Evolutionary conservation across 1,140 invertebrate genomes (phyloP).

Genomic region (Pinna nobilis): DNA sequence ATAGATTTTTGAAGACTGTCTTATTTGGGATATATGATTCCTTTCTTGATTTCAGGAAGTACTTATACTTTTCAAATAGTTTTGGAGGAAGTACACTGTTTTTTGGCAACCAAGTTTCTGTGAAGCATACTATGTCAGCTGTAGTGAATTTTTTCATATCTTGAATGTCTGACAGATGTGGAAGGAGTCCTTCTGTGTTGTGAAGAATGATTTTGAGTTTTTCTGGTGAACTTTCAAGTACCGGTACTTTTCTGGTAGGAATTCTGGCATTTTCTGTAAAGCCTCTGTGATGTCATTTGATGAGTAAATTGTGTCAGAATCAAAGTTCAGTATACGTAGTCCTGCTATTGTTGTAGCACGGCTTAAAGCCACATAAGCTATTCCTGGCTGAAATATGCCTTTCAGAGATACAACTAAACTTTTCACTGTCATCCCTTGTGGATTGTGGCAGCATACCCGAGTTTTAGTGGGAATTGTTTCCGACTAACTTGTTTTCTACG

Average conservation of each 20-base stretch:
- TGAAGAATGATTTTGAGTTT: not conserved
- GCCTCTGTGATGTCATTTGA: not conserved
- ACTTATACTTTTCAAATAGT: not conserved
- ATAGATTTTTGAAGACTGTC: not conserved
- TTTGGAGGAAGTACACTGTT: not conserved
- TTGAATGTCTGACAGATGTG: conserved; percentile 8
- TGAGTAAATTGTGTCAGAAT: not conserved
- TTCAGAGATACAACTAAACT: conserved; percentile 25
- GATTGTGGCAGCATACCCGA: conserved; percentile 33
- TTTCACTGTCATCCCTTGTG: conserved; percentile 40
- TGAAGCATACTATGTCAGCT: conserved; percentile 9
- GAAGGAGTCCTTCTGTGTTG: not conserved
- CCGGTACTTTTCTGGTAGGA: no score
- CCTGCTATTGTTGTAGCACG: conserved; percentile 23
- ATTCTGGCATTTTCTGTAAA: not conserved
- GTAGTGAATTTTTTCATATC: not conserved
- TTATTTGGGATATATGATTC: not conserved
- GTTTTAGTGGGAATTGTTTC: conserved; percentile 27
- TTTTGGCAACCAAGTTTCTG: conserved; percentile 19
- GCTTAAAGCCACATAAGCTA: conserved; percentile 38
- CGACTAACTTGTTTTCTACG: not conserved
- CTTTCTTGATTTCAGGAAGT: not conserved
- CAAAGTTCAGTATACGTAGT: conserved; percentile 1
- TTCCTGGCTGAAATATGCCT: conserved; percentile 22
- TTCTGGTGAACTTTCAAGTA: not conserved